A percentile compares a stretch with the other conserved stretches of the same genome.
Evolutionary conservation across 2,797 vertebrate species (phyloP).

Genomic region (Vireo griseus): DNA sequence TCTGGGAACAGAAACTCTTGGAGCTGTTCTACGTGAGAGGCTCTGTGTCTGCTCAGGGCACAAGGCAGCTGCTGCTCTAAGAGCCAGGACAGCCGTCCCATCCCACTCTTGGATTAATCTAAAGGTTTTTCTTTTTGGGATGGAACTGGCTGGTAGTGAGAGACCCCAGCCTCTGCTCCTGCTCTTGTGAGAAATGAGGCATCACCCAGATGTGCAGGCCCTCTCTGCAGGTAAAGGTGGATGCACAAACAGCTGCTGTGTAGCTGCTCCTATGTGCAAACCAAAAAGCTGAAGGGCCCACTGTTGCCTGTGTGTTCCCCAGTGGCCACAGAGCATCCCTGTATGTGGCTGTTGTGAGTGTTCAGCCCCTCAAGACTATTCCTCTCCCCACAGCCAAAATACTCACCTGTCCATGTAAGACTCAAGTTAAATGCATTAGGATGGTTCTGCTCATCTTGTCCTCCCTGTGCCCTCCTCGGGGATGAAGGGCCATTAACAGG

Average conservation of each 20-base stretch:
- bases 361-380: not conserved
- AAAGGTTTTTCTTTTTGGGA: not conserved
- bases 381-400: not conserved
- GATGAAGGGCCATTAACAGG: not conserved
- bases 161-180: not conserved
- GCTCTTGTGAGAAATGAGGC: not conserved
- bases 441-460: not conserved
- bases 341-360: not conserved
- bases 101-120: not conserved
- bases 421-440: not conserved
- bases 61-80: not conserved
- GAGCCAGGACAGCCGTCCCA: not conserved
- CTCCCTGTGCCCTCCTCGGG: not conserved
- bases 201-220: not conserved
- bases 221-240: not conserved
- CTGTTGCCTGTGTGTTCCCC: not conserved
- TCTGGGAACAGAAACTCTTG: not conserved
- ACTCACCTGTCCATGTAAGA: not conserved
- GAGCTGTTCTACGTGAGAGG: not conserved
- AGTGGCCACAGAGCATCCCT: not conserved
- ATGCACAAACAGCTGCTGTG: not conserved
- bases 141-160: not conserved
- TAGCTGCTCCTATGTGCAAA: not conserved
- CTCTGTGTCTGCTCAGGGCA: not conserved
- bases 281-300: fast-evolving